phyloP scores from a whole-genome alignment of 1,140 invertebrate genomes.

The Archivesica marissinica region DNA sequence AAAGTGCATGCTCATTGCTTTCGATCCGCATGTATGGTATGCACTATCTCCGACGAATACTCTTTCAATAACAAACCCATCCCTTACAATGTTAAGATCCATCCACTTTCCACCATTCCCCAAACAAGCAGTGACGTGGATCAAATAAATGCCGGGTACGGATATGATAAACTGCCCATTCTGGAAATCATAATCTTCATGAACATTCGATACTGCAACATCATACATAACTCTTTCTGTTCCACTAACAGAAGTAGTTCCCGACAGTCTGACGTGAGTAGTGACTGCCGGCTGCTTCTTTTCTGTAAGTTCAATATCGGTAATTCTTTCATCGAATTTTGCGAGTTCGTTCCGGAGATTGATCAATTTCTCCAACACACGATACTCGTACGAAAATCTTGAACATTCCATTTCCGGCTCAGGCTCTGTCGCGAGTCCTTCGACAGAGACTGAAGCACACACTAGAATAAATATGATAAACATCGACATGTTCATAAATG shows the following conservation, averaged over 20 bases:
- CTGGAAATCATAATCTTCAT: background rate
- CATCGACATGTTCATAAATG: too few relatives aligned
- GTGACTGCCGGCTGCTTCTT: background rate
- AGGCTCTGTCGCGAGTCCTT: too few relatives aligned
- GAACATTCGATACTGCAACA: background rate
- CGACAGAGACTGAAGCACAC: too few relatives aligned
- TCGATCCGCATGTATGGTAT: constrained; percentile 16
- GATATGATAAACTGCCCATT: background rate
- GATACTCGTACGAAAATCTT: constrained; percentile 34
- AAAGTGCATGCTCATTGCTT: background rate
- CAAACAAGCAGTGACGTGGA: background rate
- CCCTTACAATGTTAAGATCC: constrained; percentile 29
- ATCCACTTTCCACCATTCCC: background rate
- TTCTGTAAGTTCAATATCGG: background rate
- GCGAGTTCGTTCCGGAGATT: background rate
- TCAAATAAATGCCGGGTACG: constrained; percentile 6
- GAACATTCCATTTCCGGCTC: background rate
- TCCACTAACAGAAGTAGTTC: background rate
- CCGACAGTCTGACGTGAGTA: background rate
- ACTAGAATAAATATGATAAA: too few relatives aligned
- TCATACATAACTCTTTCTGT: constrained; percentile 33
- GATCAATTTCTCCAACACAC: background rate
- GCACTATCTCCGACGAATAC: constrained; percentile 8
- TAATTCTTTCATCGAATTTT: background rate
- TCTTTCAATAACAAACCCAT: constrained; percentile 2